Base-by-base conservation (phyloP, 2,113 vertebrate species). In the Ranitomeya imitator region DNA sequence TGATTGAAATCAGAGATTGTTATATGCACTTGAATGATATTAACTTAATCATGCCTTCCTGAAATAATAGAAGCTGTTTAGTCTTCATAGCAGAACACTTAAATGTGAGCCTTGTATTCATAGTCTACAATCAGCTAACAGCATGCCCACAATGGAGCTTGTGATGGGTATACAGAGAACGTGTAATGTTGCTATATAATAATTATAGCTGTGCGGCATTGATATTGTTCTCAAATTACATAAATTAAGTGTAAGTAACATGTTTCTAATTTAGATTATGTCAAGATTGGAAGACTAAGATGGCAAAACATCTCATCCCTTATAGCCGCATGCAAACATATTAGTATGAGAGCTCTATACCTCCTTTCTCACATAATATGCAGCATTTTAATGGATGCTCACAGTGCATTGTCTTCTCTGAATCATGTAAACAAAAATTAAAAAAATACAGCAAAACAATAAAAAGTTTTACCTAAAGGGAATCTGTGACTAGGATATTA, bases 41-140 rank as follows among this genome's bases (percentile, higher is more conserved):
- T 63, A 77, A 78, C 85, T 19, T 61, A 86, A 63, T 77, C 52
- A 78, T 76, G 73, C 11, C 55, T 77, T 86, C 85, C 85, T 86
- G 85, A 76, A 86, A 86, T 77, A 37, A 86, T 51, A 77, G 85
- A 86, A 77, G 71, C 26, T 86, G 57, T 61, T 74, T 86, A 51
- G 71, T 61, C 26, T 77, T 14, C 26, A 13, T 11, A 61, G 31
- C 37, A 59, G 4, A 63, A 51, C 55, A 51, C 57, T 26, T 60
- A 16, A 57, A 85, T 57, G 8, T 85, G 18, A 61, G 18, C 23
- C 1, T 54, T 84, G 23, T 12, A 21, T 57, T 69, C 51, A 18
- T n/a, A 59, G 31, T 26, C 54, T 23, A 26, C 13, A 13, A 80
- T 2, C n/a, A 10, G 3, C 6, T 60, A 4, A 18, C 10, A 31